Base-by-base conservation (phyloP, 2,797 vertebrate genomes). In the Poliocrania exsul region DNA sequence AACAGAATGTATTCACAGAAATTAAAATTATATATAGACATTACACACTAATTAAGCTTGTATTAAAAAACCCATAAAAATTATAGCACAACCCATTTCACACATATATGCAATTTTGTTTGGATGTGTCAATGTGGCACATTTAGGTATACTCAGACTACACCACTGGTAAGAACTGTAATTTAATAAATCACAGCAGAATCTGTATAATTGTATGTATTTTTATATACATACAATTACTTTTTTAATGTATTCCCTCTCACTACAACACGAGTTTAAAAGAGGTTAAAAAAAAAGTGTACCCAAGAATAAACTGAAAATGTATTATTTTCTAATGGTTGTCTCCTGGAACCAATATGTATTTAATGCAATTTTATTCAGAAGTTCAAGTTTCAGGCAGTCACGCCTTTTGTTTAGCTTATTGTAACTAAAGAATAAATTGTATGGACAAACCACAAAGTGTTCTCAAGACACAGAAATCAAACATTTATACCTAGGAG, bases 211-310 rank as follows among this genome's bases (percentile, higher is more conserved):
- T 5, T 65, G 7, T 42, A 31, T 0, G 0, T 16, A 37, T 54
- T 57, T 17, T 28, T 66, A 12, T 16, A 81, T 10, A 70, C 2
- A n/a, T 21, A n/a, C 7, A 50, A 37, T 14, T 2, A 5, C 29
- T 65, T 21, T 77, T 33, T 88, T 53, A 24, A 54, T 74, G 44
- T 60, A 69, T 86, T 88, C 75, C 62, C 62, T 95, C 87, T 94
- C 78, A 96, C 78, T 94, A 96, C 33, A 91, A 89, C 61, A 74
- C 3, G 37, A 91, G 77, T 94, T 96, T 96, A 84, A 93, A 97
- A 95, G 47, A 96, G 72, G 66, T 90, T 9, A 35, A 33, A 54
- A 44, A 21, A 58, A 46, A 91, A 90, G 66, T 71, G 42, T 77
- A 95, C 86, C 72, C 74, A 87, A 86, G 69, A 85, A 78, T 80